Percentiles rank a stretch among this genome's conserved stretches.
These are phyloP conservation scores for Lepilemur ruficaudatus DNA, from an alignment of 2,797 vertebrate genomes.

Conservation along the genomic window DNA sequence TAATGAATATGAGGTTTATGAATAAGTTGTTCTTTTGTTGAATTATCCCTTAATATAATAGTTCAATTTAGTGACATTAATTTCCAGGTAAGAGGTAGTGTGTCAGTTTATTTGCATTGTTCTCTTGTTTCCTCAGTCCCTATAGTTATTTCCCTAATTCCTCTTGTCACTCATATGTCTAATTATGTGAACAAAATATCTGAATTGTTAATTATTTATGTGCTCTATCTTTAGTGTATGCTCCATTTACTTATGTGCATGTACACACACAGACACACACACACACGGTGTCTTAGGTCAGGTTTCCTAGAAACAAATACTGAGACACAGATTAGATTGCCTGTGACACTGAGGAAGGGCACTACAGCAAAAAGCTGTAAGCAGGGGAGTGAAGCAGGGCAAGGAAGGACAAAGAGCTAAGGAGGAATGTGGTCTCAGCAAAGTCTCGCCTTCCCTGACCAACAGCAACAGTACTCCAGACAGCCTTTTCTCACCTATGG, in stretches of 20 bases:
- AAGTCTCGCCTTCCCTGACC: background rate
- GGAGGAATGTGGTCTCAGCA: background rate
- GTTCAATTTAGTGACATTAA: background rate
- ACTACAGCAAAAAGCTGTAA: background rate
- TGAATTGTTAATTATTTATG: background rate
- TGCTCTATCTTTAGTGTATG: background rate
- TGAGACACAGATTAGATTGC: background rate
- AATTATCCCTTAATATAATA: background rate
- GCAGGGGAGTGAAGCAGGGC: background rate
- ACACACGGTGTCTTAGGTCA: background rate
- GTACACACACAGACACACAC: too few species aligned
- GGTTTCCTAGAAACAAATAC: background rate
- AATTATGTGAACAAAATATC: background rate
- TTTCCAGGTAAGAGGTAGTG: background rate
- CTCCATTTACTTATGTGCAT: background rate
- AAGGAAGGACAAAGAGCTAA: background rate
- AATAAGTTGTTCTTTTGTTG: background rate
- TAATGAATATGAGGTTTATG: background rate
- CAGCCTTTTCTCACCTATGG: background rate
- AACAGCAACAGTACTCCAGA: background rate
- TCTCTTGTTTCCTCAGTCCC: background rate
- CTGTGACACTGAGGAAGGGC: background rate
- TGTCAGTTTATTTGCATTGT: background rate
- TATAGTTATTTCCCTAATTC: background rate
- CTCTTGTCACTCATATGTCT: background rate